These are phyloP conservation scores for Natator depressus DNA, from an alignment of 2,113 vertebrate genomes.

Conservation along the genomic window DNA sequence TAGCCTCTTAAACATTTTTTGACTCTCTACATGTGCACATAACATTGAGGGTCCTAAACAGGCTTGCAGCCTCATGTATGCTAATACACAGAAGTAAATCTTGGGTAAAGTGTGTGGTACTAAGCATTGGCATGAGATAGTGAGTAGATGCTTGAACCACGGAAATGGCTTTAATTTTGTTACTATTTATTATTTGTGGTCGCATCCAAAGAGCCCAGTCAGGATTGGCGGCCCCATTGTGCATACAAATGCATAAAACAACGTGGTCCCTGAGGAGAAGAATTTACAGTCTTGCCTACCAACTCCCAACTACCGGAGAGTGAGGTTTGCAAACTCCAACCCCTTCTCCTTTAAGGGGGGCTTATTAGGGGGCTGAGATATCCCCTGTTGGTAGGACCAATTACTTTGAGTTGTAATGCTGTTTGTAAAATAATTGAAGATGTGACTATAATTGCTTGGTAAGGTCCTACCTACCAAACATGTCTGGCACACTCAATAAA, in stretches of 20 bases:
- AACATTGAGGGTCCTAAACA: rapidly evolving
- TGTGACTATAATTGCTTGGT: too few species aligned
- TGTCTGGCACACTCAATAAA: too few species aligned
- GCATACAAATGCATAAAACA: too few species aligned
- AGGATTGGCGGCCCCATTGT: too few species aligned
- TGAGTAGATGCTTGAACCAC: background rate
- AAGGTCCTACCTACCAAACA: too few species aligned
- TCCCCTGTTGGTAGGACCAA: background rate
- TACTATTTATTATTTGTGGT: too few species aligned
- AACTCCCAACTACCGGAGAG: too few species aligned
- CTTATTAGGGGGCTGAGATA: background rate
- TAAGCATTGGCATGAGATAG: background rate
- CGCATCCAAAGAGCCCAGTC: too few species aligned
- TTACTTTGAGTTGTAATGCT: too few species aligned
- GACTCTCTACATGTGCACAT: background rate
- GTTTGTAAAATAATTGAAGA: background rate
- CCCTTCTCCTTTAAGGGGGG: background rate
- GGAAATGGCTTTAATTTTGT: too few species aligned
- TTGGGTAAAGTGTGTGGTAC: background rate
- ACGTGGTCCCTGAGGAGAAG: too few species aligned
- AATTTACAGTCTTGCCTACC: too few species aligned
- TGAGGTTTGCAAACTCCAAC: background rate
- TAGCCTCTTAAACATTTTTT: background rate
- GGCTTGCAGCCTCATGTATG: background rate
- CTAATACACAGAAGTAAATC: background rate